Evolutionary conservation across 2,888 invertebrate species (phyloP).

Genomic region (Tryphoninae sp.): DNA sequence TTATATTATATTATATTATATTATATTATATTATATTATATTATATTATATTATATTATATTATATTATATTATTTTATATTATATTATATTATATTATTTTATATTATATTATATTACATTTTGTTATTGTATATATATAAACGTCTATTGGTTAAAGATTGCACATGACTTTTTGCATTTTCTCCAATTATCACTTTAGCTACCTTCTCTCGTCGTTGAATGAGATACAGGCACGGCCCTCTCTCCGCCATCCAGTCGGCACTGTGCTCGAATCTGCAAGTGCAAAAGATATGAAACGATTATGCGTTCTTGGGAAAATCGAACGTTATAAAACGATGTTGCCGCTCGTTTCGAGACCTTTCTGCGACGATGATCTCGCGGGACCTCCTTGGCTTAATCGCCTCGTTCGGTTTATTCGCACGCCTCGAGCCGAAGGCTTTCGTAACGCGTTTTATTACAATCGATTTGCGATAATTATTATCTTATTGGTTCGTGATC

Average conservation of each 20-base stretch:
- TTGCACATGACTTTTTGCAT: constrained; percentile 8
- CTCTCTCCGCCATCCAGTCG: constrained; percentile 8
- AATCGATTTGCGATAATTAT: constrained; percentile 48
- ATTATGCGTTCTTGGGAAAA: constrained; percentile 45
- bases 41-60: too few relatives aligned
- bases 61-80: too few relatives aligned
- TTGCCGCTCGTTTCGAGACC: constrained; percentile 34
- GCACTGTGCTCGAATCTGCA: constrained; percentile 24
- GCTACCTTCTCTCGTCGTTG: constrained; percentile 26
- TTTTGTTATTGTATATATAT: not conserved
- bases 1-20: too few relatives aligned
- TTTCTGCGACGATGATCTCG: constrained; percentile 36
- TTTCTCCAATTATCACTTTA: constrained; percentile 50
- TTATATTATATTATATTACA: too few relatives aligned
- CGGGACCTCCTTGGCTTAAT: constrained; percentile 55
- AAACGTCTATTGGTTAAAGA: constrained; percentile 18
- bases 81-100: too few relatives aligned
- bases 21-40: too few relatives aligned
- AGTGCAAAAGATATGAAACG: constrained; percentile 27
- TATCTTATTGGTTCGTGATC: not conserved
- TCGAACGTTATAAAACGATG: constrained; percentile 40
- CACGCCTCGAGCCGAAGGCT: constrained; percentile 8
- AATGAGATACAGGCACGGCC: constrained; percentile 31
- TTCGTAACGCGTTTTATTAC: constrained; percentile 24
- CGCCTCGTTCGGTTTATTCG: constrained; percentile 12